Evolutionary conservation across 2,888 invertebrate genomes (phyloP), one percentile per base, ranked within the genome.

Genomic region (Chironomus tentans): DNA sequence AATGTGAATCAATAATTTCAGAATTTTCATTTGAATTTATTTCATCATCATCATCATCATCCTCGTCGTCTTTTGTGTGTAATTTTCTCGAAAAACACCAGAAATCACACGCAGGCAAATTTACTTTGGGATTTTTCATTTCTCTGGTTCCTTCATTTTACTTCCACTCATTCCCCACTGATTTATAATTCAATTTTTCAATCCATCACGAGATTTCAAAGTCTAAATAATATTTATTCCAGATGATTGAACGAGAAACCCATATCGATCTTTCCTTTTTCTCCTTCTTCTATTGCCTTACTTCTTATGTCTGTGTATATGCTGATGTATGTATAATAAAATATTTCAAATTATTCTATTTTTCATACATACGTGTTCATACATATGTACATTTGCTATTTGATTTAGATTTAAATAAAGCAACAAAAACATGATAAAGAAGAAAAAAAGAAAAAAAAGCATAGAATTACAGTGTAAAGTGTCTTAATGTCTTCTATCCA

Each of bases 121-220:
- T 56, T 56, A 56, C 56, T 56, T 65, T 21, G 10, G 24, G 13
- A 65, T 65, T 65, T 65, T 21, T 22, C 22, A 15, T 62, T 3
- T 62, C 12, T 24, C 65, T n/a, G n/a, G 13, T 71, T 50, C 13
- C 71, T n/a, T 21, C 50, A 12, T 70, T 68, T 28, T 24, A 38
- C 13, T 28, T 15, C 38, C 28, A 4, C 50, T 50, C 50, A 18
- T 62, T 70, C n/a, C 48, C 21, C 28, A 15, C 38, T 38, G 72
- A 61, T 72, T 72, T 72, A 61, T 72, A 72, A 72, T 72, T 72
- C 61, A 72, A 72, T 72, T 72, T 72, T 62, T 72, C 72, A 72
- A 72, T 72, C 72, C 62, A 72, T 72, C 72, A 72, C 62, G 61
- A 62, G 62, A 65, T 65, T 65, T 65, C 65, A 65, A 65, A 24